Conservation (phyloP, 2,113 vertebrate species). For the Cromileptes altivelis region DNA sequence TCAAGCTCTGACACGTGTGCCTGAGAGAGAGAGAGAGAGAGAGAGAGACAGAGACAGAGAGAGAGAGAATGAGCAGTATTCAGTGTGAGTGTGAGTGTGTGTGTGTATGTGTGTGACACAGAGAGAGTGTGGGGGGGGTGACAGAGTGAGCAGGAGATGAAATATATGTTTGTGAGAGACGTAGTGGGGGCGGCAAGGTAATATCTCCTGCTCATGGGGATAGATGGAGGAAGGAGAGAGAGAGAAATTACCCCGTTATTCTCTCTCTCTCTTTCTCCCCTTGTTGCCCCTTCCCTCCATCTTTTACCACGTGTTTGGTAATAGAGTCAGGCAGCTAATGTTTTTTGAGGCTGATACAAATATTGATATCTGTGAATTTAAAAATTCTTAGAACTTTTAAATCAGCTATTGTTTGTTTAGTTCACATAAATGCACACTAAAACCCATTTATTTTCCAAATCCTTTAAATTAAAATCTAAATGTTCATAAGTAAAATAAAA, state of each 20-base stretch:
- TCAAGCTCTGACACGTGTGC: conserved; percentile 83
- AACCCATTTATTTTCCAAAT: background rate
- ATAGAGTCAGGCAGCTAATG: background rate
- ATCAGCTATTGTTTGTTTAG: background rate
- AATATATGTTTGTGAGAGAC: conserved; percentile 49
- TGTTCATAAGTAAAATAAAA: background rate
- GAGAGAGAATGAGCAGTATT: conserved; percentile 45
- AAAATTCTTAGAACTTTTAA: no score
- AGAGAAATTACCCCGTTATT: conserved; percentile 14
- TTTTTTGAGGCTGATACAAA: background rate
- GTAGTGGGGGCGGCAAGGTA: conserved; percentile 55
- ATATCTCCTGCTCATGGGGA: conserved; percentile 76
- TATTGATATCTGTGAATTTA: background rate
- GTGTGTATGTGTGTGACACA: conserved; percentile 1
- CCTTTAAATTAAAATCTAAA: background rate
- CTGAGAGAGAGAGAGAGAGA: conserved; percentile 53
- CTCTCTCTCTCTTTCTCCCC: background rate
- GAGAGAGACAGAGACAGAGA: conserved; percentile 10
- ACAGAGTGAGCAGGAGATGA: conserved; percentile 40
- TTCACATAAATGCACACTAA: background rate
- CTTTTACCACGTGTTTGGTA: background rate
- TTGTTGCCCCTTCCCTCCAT: conserved; percentile 2
- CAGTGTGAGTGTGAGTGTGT: conserved; percentile 19
- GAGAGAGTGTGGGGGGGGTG: background rate
- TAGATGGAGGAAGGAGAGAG: conserved; percentile 61